Base-by-base conservation (phyloP, 2,113 vertebrate genomes). In the Nerophis ophidion region DNA sequence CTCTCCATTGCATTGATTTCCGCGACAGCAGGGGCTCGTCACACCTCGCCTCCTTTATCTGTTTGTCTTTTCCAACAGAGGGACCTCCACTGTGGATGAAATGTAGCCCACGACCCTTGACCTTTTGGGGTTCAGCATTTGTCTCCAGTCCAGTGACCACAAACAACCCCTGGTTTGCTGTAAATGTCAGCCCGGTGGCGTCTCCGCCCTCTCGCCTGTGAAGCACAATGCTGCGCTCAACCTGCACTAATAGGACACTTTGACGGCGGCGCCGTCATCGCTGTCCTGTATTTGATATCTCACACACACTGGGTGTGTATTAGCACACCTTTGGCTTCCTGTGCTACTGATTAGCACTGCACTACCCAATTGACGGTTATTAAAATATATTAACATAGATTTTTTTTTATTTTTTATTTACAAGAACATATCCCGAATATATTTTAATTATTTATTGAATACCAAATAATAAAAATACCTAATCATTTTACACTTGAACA, bases 51-150 rank as follows among this genome's bases (percentile, higher is more conserved):
- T 74, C 71, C 75, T 61, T 67, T 71, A 72, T 76, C 71, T 88
- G 82, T 84, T 88, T 86, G 87, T 85, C 78, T 89, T 85, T 76
- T 88, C 86, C 86, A 86, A 73, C 87, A 83, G 81, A 81, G 81
- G 79, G 80, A 81, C 84, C 85, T 84, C 81, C 72, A 79, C 78
- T 60, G 79, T 60, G 74, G 80, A 79, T 70, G 79, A 85, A 86
- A 87, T 86, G 84, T 82, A 85, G 86, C 67, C 70, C 52, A 12
- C 74, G 66, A 83, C 84, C 85, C 77, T 58, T 78, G 72, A 84
- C 77, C 83, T 70, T 53, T 57, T 63, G 74, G 26, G 75, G 86
- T 82, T 78, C 83, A 80, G 67, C 74, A 35, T 85, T 88, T 86
- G 81, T 84, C 84, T 87, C 71, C 85, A 88, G 83, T 81, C 84